Evolutionary conservation across 2,797 vertebrate species (phyloP).

Genomic region (Sebastes trivittatus): DNA sequence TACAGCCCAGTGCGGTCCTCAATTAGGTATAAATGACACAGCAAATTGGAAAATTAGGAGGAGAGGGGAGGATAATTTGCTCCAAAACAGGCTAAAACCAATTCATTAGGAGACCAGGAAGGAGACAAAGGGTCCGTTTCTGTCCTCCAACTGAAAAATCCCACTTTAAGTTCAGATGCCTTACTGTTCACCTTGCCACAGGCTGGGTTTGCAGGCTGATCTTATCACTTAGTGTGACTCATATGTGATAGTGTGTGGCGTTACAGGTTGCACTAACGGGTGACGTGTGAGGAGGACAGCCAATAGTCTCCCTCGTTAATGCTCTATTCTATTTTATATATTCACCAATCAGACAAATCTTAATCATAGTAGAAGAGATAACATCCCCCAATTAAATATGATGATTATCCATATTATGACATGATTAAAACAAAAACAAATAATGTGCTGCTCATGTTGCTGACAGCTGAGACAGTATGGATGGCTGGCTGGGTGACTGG

Average conservation of each 20-base stretch:
- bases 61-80: conserved; percentile 85
- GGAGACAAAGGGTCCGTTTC: conserved; percentile 69
- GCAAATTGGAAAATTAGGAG: conserved; percentile 89
- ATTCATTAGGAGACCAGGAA: conserved; percentile 82
- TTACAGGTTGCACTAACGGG: not conserved
- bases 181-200: conserved; percentile 57
- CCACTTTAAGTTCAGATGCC: conserved; percentile 43
- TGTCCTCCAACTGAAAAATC: conserved; percentile 73
- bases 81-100: conserved; percentile 86
- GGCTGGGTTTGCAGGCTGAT: conserved; percentile 1
- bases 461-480: too few relatives aligned
- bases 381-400: not conserved
- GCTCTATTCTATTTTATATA: not conserved
- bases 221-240: conserved; percentile 2
- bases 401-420: too few relatives aligned
- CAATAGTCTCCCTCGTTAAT: not conserved
- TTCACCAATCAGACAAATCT: not conserved
- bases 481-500: too few relatives aligned
- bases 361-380: not conserved
- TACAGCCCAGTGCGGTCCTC: conserved; percentile 79
- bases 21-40: conserved; percentile 87
- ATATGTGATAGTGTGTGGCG: not conserved
- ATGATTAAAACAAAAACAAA: not conserved
- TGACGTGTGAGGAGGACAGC: not conserved
- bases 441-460: not conserved